phyloP scores from a whole-genome alignment of 2,888 invertebrate species.

The Eristalis tenax region DNA sequence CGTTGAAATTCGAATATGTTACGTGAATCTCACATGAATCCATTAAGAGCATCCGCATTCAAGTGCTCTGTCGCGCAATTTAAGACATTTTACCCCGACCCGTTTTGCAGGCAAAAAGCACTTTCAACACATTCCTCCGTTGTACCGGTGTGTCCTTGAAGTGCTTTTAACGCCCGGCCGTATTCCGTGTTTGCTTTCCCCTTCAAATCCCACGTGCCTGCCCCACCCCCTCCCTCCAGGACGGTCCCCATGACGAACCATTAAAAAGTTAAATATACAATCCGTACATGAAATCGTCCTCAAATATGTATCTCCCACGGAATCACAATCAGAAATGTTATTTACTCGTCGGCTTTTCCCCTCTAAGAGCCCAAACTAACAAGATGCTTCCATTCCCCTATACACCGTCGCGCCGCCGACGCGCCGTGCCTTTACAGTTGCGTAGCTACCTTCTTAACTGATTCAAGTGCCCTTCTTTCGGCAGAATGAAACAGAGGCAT shows the following conservation, averaged over 20 bases:
- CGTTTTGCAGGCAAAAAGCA: neutral
- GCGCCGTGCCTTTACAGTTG: neutral
- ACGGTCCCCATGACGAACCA: constrained; percentile 38
- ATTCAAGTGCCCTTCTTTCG: constrained; percentile 2
- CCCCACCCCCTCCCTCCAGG: neutral
- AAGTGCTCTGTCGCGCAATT: neutral
- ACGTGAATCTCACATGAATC: neutral
- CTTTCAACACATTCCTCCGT: neutral
- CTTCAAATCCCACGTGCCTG: neutral
- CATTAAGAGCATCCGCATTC: neutral
- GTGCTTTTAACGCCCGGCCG: constrained; percentile 16
- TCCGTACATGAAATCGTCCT: constrained; percentile 12
- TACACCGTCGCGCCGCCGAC: too few species aligned
- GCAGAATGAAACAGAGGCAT: constrained; percentile 11
- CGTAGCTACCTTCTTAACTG: constrained; percentile 19
- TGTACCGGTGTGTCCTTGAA: neutral
- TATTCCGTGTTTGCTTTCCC: neutral
- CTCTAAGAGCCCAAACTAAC: constrained; percentile 5
- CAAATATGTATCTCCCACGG: constrained; percentile 25
- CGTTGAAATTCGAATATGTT: neutral
- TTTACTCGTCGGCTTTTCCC: neutral
- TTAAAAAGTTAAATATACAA: constrained; percentile 58
- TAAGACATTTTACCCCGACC: constrained; percentile 4
- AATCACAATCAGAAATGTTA: constrained; percentile 10
- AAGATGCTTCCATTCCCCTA: neutral